A percentile compares a stretch with the other conserved stretches of the same genome.
These are phyloP conservation scores for Anthoscopus minutus DNA, from an alignment of 2,113 vertebrate genomes.

Conservation along the genomic window DNA sequence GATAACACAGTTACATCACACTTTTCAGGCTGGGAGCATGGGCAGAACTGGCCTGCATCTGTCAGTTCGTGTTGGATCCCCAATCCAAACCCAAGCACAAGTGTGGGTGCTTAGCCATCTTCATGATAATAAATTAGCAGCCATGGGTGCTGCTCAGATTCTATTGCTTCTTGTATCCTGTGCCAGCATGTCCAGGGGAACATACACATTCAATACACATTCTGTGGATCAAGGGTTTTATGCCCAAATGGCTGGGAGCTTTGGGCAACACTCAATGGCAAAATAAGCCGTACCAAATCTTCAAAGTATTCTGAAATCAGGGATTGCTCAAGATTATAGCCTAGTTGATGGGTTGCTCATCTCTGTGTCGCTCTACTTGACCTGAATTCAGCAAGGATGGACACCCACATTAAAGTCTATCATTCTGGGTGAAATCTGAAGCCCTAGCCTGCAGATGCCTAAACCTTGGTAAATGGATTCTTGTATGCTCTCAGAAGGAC, in stretches of 20 bases:
- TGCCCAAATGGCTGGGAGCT: not conserved
- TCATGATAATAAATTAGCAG: not conserved
- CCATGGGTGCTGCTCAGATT: rapidly evolving
- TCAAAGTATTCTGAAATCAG: not conserved
- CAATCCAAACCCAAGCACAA: not conserved
- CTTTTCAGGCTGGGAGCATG: not conserved
- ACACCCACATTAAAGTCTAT: not conserved
- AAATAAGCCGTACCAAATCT: not conserved
- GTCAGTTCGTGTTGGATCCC: not conserved
- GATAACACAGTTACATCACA: not conserved
- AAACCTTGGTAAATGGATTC: not conserved
- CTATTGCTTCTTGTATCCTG: rapidly evolving
- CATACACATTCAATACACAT: not conserved
- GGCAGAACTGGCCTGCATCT: not conserved
- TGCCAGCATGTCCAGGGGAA: not conserved
- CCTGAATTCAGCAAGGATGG: not conserved
- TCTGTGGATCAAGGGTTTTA: not conserved
- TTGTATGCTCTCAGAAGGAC: rapidly evolving
- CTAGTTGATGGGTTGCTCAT: not conserved
- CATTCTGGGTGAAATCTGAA: not conserved
- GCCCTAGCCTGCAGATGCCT: not conserved
- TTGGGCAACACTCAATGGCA: not conserved
- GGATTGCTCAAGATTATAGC: not conserved
- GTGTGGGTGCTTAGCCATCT: not conserved
- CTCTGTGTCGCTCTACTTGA: not conserved